Percentiles rank a stretch among this genome's conserved stretches.
phyloP scores from a whole-genome alignment of 2,888 invertebrate species.

The Conistra vaccinii region DNA sequence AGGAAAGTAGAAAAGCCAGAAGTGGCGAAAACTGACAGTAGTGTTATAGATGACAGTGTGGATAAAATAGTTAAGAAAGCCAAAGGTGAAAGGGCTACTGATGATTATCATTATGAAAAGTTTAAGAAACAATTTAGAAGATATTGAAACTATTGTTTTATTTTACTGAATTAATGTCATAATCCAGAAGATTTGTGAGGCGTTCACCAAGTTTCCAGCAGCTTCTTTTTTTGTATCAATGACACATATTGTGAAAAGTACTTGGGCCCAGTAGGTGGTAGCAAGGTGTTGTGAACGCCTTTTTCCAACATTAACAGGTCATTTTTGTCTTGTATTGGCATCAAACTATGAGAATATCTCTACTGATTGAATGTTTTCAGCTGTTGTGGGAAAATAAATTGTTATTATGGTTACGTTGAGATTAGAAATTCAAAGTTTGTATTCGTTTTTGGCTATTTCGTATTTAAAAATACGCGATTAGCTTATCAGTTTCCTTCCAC shows the following conservation, averaged over 20 bases:
- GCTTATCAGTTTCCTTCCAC: not conserved
- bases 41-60: conserved; percentile 86
- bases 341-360: not conserved
- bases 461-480: not conserved
- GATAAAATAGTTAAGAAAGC: conserved; percentile 91
- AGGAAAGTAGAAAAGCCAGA: conserved; percentile 91
- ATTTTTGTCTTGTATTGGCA: not conserved
- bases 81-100: conserved; percentile 97
- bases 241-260: not conserved
- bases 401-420: not conserved
- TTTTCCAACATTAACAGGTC: not conserved
- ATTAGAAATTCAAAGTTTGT: not conserved
- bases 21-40: conserved; percentile 80
- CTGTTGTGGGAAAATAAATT: not conserved
- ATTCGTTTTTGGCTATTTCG: not conserved
- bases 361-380: not conserved
- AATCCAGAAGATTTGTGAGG: not conserved
- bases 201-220: not conserved
- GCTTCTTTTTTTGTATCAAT: not conserved
- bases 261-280: not conserved
- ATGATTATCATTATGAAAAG: conserved; percentile 99
- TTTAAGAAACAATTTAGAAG: conserved; percentile 98
- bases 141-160: conserved; percentile 88
- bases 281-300: too few relatives aligned
- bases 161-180: conserved; percentile 28